Base-by-base conservation (phyloP, 2,797 vertebrate genomes). In the Gallinago solitaria region DNA sequence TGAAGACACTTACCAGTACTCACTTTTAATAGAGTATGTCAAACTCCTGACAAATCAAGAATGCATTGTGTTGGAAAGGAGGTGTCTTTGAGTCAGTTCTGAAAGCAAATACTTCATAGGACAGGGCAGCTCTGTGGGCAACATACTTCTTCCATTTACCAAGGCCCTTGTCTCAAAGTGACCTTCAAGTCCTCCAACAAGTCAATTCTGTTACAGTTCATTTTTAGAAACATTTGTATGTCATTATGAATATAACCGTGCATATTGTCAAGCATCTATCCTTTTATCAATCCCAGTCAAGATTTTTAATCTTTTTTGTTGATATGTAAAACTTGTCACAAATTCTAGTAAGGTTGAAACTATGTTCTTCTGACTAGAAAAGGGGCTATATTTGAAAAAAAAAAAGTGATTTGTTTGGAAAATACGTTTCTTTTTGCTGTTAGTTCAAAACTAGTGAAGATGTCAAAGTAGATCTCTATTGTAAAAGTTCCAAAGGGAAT, bases 31-130 rank as follows among this genome's bases (percentile, higher is more conserved):
- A 94, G 63, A 30, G 32, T n/a, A 32, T 93, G 90, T 93, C 95
- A 93, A 60, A 89, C 86, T 90, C 45, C 25, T 83, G 53, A 89
- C 75, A 96, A 83, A 96, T 94, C 80, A 96, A 82, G 87, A 86
- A 87, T 69, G 65, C 53, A 73, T 61, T 93, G 56, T 60, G 14
- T 74, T 67, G 83, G 65, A 96, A 96, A 96, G 71, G 7, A 64
- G 84, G 43, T 50, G 41, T 87, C 83, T 88, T 50, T 76, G 60
- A 90, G 48, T 61, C 60, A 59, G 27, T 45, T 69, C 27, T 81
- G 82, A 76, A 85, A 67, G n/a, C 3, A 77, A 9, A 10, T 54
- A 14, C n/a, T 48, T 56, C 1, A 0, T n/a, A 37, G 60, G 93
- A 82, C 70, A 89, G 28, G 43, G 43, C 33, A 78, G 19, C 13